Base-by-base conservation (phyloP, 2,888 invertebrate species). In the Stegophylla sp. region DNA sequence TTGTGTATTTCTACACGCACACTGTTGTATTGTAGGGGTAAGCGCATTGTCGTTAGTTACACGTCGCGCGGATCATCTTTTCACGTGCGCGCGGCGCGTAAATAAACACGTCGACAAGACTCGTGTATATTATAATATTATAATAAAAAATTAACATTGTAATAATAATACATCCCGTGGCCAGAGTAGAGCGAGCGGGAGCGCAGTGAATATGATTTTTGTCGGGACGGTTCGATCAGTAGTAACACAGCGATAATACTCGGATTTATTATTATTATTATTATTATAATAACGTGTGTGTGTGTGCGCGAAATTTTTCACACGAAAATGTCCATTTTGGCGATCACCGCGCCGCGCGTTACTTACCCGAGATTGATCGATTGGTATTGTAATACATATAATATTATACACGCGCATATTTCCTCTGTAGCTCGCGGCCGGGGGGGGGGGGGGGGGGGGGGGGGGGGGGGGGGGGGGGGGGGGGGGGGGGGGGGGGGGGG, bases 311-410 rank as follows among this genome's bases (percentile, higher is more conserved):
- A 53, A 17, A n/a, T 53, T 61, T 28, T 28, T 61, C 61, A 17
- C 61, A 28, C 26, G 61, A 61, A 61, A 61, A 61, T 1, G 28
- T 28, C 61, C 15, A 28, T 28, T 61, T 61, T 28, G n/a, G 61
- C 61, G 3, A 26, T 12, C 56, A 12, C 61, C 15, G 61, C 61
- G 61, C 12, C 0, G 26, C 53, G 48, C 2, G n/a, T n/a, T n/a
- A n/a, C n/a, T n/a, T n/a, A n/a, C n/a, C 26, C 26, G 61, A 61
- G 61, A 28, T 61, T 61, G 61, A 61, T 61, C 15, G 26, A 59
- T 59, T 28, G 61, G n/a, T n/a, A 61, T 61, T 28, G 23, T 59
- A 26, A 13, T 59, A 59, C 3, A 3, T 56, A 23, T 56, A 12
- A 20, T 56, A 17, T 23, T n/a, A n/a, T n/a, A n/a, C n/a, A n/a